Conservation (phyloP, 37 sponge, comb jelly and placozoan species). For the Aplysina aerophoba region DNA sequence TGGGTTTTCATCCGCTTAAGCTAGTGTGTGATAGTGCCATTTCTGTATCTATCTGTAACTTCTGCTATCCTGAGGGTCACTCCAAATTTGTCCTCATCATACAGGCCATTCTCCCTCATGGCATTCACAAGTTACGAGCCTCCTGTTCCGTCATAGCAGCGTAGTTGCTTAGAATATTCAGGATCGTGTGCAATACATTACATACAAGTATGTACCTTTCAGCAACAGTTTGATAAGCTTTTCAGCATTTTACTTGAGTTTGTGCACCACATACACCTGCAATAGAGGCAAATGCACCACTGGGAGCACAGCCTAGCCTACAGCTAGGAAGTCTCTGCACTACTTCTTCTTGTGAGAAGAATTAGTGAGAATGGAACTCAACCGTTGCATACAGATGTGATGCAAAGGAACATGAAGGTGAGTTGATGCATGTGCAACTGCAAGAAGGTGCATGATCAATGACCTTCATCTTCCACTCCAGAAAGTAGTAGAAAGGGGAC, state of each 20-base stretch:
- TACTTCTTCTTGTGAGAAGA: no score
- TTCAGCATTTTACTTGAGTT: conserved; percentile 80
- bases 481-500: no score
- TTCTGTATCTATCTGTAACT: conserved; percentile 74
- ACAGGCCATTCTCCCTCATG: conserved; percentile 65
- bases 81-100: conserved; percentile 92
- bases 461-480: no score
- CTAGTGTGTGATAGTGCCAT: conserved; percentile 77
- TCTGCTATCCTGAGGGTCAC: conserved; percentile 80
- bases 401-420: no score
- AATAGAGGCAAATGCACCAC: background rate
- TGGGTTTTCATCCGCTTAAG: no score
- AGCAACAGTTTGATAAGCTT: conserved; percentile 55
- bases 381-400: no score
- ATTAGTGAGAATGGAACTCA: no score
- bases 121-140: conserved; percentile 45
- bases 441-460: no score
- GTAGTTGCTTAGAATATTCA: conserved; percentile 72
- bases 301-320: no score
- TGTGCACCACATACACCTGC: conserved; percentile 84
- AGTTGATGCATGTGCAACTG: no score
- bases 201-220: conserved; percentile 84
- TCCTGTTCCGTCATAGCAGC: conserved; percentile 79
- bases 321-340: no score
- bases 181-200: conserved; percentile 73